A percentile compares a stretch with the other conserved stretches of the same genome.
Evolutionary conservation across 2,113 vertebrate species (phyloP).

Genomic region (Pygoscelis adeliae): DNA sequence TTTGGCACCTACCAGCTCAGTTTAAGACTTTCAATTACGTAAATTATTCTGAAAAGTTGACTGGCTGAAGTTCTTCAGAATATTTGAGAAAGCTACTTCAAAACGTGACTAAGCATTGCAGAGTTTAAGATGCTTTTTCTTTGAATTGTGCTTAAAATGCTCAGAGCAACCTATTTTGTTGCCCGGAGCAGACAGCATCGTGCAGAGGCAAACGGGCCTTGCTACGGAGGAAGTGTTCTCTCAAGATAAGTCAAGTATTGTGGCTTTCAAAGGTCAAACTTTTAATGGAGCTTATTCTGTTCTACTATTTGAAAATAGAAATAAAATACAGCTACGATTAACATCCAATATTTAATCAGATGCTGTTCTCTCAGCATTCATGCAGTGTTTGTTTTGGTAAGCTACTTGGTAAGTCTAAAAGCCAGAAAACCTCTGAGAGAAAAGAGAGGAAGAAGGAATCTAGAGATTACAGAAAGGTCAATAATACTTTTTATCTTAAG

Average conservation of each 20-base stretch:
- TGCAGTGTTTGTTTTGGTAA: constrained; percentile 39
- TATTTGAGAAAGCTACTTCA: not conserved
- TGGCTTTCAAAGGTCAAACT: constrained; percentile 54
- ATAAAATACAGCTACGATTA: constrained; percentile 36
- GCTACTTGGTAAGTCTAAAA: not conserved
- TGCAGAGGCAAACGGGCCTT: not conserved
- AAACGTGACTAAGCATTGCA: not conserved
- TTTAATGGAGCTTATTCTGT: constrained; percentile 13
- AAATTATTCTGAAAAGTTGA: not conserved
- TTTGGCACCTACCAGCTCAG: not conserved
- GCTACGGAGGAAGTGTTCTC: not conserved
- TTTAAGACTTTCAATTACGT: not conserved
- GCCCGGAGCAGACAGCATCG: not conserved
- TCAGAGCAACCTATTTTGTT: not conserved
- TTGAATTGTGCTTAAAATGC: not conserved
- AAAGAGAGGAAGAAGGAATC: not conserved
- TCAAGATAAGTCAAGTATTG: constrained; percentile 37
- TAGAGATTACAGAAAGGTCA: not conserved
- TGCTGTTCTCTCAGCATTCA: constrained; percentile 16
- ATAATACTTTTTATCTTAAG: not conserved
- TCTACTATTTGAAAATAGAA: constrained; percentile 43
- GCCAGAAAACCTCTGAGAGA: not conserved
- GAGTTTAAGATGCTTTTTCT: not conserved
- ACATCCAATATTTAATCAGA: constrained; percentile 45
- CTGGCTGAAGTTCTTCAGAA: not conserved